Conservation (phyloP, 2,113 vertebrate genomes). For the Phalacrocorax aristotelis region DNA sequence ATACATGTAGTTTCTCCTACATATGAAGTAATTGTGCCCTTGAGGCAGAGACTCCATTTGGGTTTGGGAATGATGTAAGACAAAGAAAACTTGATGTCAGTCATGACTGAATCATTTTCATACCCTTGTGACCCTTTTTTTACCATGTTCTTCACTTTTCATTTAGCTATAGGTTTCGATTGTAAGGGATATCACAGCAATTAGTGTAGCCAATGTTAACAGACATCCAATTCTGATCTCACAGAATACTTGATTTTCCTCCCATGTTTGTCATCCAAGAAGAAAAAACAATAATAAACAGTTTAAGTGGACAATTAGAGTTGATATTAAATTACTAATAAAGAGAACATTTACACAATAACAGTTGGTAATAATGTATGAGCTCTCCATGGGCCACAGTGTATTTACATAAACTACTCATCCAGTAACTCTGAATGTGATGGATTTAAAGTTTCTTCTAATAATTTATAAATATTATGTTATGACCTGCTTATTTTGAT, state of each 20-base stretch:
- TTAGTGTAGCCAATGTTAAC: not conserved
- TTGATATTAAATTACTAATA: conserved; percentile 9
- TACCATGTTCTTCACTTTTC: not conserved
- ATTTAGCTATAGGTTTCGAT: not conserved
- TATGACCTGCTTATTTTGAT: not conserved
- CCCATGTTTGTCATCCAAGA: not conserved
- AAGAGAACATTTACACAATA: not conserved
- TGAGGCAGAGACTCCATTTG: not conserved
- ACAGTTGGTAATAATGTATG: not conserved
- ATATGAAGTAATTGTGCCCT: not conserved
- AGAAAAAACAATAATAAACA: not conserved
- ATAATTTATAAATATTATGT: not conserved
- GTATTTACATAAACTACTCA: conserved; percentile 7
- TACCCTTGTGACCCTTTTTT: not conserved
- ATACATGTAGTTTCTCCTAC: not conserved
- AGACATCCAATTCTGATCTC: not conserved
- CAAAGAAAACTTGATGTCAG: not conserved
- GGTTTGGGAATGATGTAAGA: not conserved
- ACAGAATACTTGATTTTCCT: not conserved
- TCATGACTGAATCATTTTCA: not conserved
- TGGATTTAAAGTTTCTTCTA: not conserved
- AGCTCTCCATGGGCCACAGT: not conserved
- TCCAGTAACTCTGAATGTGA: not conserved
- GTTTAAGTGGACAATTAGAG: not conserved
- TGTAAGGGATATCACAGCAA: not conserved